Conservation (phyloP, 1,140 invertebrate species). For the Oryctes rhinoceros region DNA sequence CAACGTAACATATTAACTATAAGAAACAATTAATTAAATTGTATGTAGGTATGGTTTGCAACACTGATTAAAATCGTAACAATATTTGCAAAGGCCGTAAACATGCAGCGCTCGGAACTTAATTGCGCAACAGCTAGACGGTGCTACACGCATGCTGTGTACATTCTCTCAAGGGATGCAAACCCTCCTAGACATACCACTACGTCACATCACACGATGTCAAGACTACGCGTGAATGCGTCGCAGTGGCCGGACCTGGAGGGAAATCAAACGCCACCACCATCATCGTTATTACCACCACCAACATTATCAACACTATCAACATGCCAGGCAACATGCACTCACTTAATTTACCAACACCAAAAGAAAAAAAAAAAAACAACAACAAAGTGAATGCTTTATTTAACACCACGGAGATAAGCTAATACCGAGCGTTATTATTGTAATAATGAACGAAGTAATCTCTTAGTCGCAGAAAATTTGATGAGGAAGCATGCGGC, state of each 20-base stretch:
- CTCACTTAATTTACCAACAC: constrained; percentile 15
- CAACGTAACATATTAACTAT: too few species aligned
- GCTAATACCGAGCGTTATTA: too few species aligned
- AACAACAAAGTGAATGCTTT: too few species aligned
- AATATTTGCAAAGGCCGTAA: too few species aligned
- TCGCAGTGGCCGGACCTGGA: constrained; percentile 57
- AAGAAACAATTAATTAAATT: too few species aligned
- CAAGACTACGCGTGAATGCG: constrained; percentile 52
- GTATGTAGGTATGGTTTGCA: too few species aligned
- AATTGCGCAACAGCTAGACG: background rate
- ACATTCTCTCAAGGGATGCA: constrained; percentile 44
- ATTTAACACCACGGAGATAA: too few species aligned
- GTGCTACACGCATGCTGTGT: constrained; percentile 15
- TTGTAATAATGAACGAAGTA: too few species aligned
- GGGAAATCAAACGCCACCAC: constrained; percentile 44
- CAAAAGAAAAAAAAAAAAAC: background rate
- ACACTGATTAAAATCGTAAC: too few species aligned
- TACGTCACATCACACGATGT: constrained; percentile 60
- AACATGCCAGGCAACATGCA: constrained; percentile 22
- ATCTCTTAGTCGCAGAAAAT: too few species aligned
- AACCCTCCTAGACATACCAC: constrained; percentile 58
- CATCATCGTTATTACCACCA: constrained; percentile 39
- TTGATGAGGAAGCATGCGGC: too few species aligned
- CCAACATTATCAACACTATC: constrained; percentile 13
- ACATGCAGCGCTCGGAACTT: background rate